Conservation (phyloP, 1,140 invertebrate genomes). For the Danaus melanippus region DNA sequence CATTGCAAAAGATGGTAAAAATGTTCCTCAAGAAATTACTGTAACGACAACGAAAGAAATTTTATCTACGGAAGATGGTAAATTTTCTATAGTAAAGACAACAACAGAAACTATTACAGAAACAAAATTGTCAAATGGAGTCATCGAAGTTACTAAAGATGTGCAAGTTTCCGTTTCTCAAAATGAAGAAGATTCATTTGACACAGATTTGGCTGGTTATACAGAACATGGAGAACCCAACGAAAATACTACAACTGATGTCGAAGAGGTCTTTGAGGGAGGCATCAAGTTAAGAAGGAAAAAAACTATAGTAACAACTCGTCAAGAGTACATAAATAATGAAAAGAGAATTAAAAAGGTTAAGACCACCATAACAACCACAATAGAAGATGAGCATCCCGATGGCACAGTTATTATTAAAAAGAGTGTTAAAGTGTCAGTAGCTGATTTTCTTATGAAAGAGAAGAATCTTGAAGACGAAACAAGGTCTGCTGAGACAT, state of each 20-base stretch:
- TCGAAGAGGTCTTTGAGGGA: slow-evolving; percentile 44
- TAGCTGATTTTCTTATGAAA: slow-evolving; percentile 50
- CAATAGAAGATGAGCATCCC: slow-evolving; percentile 60
- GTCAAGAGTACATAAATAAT: slow-evolving; percentile 52
- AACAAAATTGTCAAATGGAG: slow-evolving; percentile 54
- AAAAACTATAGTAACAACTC: slow-evolving; percentile 49
- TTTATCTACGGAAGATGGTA: slow-evolving; percentile 36
- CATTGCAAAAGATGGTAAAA: slow-evolving; percentile 44
- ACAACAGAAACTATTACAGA: slow-evolving; percentile 68
- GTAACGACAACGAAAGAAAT: slow-evolving; percentile 64
- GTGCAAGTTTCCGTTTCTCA: slow-evolving; percentile 60
- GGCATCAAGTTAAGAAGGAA: slow-evolving; percentile 48
- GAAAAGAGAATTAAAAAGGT: slow-evolving; percentile 48
- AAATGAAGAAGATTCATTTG: slow-evolving; percentile 40
- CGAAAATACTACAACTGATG: slow-evolving; percentile 34
- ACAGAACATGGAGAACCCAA: slow-evolving; percentile 43
- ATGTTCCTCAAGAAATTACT: slow-evolving; percentile 56
- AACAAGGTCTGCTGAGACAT: slow-evolving; percentile 27
- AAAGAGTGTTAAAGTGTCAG: slow-evolving; percentile 61
- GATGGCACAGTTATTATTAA: slow-evolving; percentile 64
- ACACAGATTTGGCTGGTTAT: slow-evolving; percentile 55
- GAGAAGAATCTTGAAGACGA: slow-evolving; percentile 24
- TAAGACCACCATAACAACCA: slow-evolving; percentile 56
- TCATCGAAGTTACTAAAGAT: slow-evolving; percentile 59
- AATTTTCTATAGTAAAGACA: slow-evolving; percentile 57